A percentile compares a stretch with the other conserved stretches of the same genome.
Conservation (phyloP, 2,888 invertebrate species). For the Nemotelus pantherinus region DNA sequence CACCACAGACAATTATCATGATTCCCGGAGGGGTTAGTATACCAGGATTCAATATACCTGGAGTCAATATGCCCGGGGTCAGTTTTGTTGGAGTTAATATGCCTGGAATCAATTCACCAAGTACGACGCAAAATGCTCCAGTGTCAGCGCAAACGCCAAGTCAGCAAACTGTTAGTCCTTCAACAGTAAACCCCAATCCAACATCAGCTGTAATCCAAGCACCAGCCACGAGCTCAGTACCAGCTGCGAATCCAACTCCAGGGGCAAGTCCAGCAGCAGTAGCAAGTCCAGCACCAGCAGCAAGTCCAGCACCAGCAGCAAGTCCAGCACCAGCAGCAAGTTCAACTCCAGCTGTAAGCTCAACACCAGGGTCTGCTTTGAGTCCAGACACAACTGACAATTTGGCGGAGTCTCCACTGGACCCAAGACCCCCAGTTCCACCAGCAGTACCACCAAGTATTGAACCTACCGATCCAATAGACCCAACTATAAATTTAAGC, state of each 20-base stretch:
- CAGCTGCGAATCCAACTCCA: neutral
- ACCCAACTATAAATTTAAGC: conserved; percentile 14
- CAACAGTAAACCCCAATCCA: no score
- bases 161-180: no score
- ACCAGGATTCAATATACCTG: neutral
- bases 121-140: no score
- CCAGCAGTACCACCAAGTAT: neutral
- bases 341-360: no score
- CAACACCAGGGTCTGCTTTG: neutral
- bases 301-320: neutral
- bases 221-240: neutral
- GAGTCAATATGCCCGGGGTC: neutral
- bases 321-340: no score
- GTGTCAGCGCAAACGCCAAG: no score
- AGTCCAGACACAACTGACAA: neutral
- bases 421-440: neutral
- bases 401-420: neutral
- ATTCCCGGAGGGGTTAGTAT: neutral
- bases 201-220: no score
- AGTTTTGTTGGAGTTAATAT: no score
- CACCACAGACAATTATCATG: neutral
- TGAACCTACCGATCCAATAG: conserved; percentile 18
- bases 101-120: no score
- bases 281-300: neutral
- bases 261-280: neutral